Evolutionary conservation across 2,797 vertebrate species (phyloP).

Genomic region (Lindbergichthys nudifrons): DNA sequence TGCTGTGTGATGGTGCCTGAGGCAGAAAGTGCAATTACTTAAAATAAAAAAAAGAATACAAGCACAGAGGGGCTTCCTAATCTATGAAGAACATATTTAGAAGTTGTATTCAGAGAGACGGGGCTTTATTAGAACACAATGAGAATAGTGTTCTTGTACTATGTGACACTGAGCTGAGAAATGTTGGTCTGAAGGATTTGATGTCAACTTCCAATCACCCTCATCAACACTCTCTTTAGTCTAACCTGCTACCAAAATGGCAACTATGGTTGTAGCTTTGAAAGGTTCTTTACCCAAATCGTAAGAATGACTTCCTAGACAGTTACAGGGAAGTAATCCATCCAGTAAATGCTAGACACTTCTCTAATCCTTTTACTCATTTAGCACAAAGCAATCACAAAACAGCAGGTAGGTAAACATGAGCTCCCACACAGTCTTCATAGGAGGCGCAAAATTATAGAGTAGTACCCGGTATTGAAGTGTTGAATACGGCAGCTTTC

Average conservation of each 20-base stretch:
- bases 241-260: background rate
- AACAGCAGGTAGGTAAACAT: background rate
- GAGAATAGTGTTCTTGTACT: background rate
- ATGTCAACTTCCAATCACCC: background rate
- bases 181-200: background rate
- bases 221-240: background rate
- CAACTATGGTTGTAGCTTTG: background rate
- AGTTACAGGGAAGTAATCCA: background rate
- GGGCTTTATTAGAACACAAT: too few relatives aligned
- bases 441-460: background rate
- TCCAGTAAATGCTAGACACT: background rate
- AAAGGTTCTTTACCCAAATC: conserved; percentile 1
- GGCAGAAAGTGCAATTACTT: conserved; percentile 76
- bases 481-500: background rate
- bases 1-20: conserved; percentile 68
- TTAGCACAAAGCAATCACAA: conserved; percentile 8
- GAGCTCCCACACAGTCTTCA: background rate
- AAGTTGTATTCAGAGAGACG: conserved; percentile 17
- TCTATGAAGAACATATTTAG: conserved; percentile 37
- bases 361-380: background rate
- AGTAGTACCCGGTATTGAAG: background rate
- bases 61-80: conserved; percentile 37
- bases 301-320: background rate
- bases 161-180: conserved; percentile 1
- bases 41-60: conserved; percentile 41